Percentiles rank a stretch among this genome's conserved stretches.
Evolutionary conservation across 2,113 vertebrate species (phyloP).

Genomic region (Psilopsiagon aurifrons): DNA sequence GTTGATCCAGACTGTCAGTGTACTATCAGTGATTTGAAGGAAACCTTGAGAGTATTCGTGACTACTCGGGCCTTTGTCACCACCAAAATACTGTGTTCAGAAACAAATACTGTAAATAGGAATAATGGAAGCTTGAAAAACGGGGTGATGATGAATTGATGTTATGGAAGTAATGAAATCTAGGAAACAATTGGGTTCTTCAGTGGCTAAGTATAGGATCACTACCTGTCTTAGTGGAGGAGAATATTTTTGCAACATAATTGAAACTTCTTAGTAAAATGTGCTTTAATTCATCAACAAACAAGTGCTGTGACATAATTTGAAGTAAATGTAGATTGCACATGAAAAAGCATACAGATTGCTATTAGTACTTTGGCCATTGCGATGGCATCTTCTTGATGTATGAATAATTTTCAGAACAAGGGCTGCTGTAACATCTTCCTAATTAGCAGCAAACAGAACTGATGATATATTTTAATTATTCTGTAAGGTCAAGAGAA

Average conservation of each 20-base stretch:
- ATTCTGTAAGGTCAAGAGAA: neutral
- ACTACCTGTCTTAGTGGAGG: neutral
- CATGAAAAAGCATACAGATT: neutral
- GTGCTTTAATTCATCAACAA: neutral
- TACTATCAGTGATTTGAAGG: neutral
- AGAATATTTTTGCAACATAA: neutral
- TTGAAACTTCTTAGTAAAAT: neutral
- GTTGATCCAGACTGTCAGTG: neutral
- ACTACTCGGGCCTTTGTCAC: accelerated
- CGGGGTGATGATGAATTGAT: neutral
- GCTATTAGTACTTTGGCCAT: neutral
- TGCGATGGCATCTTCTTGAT: neutral
- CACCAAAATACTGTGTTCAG: neutral
- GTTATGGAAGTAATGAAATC: neutral
- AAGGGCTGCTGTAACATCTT: neutral
- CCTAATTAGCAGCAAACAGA: neutral
- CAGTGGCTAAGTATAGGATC: neutral
- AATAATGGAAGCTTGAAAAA: neutral
- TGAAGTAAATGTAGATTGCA: neutral
- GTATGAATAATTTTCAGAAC: neutral
- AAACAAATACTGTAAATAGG: neutral
- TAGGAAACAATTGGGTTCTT: neutral
- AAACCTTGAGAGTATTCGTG: neutral
- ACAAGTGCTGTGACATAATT: neutral
- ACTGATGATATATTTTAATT: neutral